Evolutionary conservation across 2,113 vertebrate genomes (phyloP), one percentile per base, ranked within the genome.

Genomic region (Pyrgilauda ruficollis): DNA sequence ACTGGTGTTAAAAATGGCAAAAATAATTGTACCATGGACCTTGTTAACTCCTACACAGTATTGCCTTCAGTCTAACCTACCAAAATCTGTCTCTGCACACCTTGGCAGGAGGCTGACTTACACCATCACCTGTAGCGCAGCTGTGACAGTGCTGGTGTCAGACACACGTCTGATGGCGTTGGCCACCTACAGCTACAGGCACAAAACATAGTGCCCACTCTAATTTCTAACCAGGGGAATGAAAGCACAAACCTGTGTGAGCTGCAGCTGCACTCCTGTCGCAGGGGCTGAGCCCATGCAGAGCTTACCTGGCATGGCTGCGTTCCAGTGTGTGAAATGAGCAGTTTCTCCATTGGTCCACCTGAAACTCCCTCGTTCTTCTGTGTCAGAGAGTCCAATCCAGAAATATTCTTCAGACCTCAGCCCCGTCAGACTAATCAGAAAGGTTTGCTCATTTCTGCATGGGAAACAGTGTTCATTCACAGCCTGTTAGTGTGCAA

Each of bases 401-500:
- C 99, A 99, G 94, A 99, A 99, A 96, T 98, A 98, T 62, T 98
- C 98, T 93, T 99, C 99, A 89, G 98, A 97, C 77, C 98, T 98
- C 87, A 98, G 90, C 39, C 99, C 99, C 89, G 97, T 97, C 94
- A 99, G 88, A 91, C 98, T 99, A 75, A 99, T 98, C 78, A 99
- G 96, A 94, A 99, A 99, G 26, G 97, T 98, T 95, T 99, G 99
- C 83, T 99, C 99, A 95, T 98, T 99, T 94, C 99, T 99, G 92
- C 58, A 84, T 43, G 23, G 55, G 77, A 79, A 93, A 59, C 11
- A 47, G 20, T 17, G 11, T 37, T 74, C 26, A 59, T 56, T 77
- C 52, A 44, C 37, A 85, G 52, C 9, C 10, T 43, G 13, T n/a
- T 66, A 56, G 17, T 7, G 13, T 55, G 18, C 16, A 64, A 15